Conservation (phyloP, 1,140 invertebrate species). For the Cydia fagiglandana region DNA sequence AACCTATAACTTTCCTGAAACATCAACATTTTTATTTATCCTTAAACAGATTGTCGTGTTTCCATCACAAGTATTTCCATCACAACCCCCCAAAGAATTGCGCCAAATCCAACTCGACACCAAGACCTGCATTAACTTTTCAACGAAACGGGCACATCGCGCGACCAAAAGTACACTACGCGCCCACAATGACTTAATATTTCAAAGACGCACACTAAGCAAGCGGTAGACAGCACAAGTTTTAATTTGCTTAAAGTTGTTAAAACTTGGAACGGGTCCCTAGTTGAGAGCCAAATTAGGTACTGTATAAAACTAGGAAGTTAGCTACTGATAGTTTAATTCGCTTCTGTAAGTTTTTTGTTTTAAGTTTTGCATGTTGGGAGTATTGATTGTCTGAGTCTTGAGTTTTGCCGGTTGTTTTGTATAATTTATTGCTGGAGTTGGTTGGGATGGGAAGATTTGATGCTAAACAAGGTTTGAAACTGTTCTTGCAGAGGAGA, state of each 20-base stretch:
- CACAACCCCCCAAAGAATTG: slow-evolving; percentile 16
- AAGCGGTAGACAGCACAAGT: slow-evolving; percentile 73
- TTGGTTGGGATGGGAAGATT: not conserved
- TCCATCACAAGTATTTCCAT: not conserved
- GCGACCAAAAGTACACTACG: not conserved
- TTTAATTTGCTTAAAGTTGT: slow-evolving; percentile 79
- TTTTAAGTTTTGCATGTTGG: slow-evolving; percentile 48
- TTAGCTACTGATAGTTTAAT: slow-evolving; percentile 72
- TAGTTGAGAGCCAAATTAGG: slow-evolving; percentile 73
- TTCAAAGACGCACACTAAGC: slow-evolving; percentile 70
- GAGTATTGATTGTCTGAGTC: not conserved
- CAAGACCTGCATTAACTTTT: slow-evolving; percentile 20
- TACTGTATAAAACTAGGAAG: slow-evolving; percentile 52
- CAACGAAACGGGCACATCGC: not conserved
- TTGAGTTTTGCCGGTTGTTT: not conserved
- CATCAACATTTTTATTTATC: not conserved
- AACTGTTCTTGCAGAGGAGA: no score
- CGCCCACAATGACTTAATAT: slow-evolving; percentile 76
- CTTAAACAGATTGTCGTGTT: no score
- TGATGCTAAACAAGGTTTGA: not conserved
- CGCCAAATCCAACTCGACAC: not conserved
- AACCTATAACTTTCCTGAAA: not conserved
- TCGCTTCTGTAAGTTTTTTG: slow-evolving; percentile 56
- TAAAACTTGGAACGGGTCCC: slow-evolving; percentile 75
- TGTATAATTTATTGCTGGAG: slow-evolving; percentile 1